Base-by-base conservation (phyloP, 2,888 invertebrate species). In the Pediacus dermestoides region DNA sequence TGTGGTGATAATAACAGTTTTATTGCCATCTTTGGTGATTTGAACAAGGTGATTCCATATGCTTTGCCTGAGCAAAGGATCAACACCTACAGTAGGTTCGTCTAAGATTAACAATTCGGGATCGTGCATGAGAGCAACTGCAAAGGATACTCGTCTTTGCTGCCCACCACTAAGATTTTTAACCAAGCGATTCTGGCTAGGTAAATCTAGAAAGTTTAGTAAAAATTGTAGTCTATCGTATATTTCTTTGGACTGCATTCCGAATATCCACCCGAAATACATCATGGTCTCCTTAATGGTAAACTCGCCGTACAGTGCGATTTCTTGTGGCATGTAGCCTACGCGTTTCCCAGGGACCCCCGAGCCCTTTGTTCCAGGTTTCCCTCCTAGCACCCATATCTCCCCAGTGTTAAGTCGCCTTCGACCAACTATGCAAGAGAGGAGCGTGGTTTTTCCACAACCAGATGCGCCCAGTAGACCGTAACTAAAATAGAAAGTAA, bases 291-390 rank as follows among this genome's bases (percentile, higher is more conserved):
- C 95, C 50, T 83, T 82, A 60, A 95, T 93, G 18, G 92, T 87
- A 72, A 95, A 93, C 72, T 91, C 91, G 1, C 87, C 90, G 66
- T 89, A 91, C 1, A 92, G 74, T 0, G 91, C 91, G 40, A 89
- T 90, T 71, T 92, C 91, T 39, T 91, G 86, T 0, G 95, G 95
- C 95, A 95, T 95, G 72, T 94, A 95, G 33, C 95, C 95, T n/a
- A 95, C 92, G 14, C 89, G 78, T 62, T 88, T 88, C 6, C 95
- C 95, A 1, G 95, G 95, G 9, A 92, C 89, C 3, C 88, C 89
- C 3, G 88, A 90, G n/a, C 82, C 91, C 63, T 80, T 81, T 1
- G 89, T 85, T 2, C 92, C 94, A 0, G 94, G 95, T 57, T 82
- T 84, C 12, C 89, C 88, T 0, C 94, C 94, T 34, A 95, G 78